These are phyloP conservation scores for Pangasianodon gigas DNA, from an alignment of 2,113 vertebrate genomes.

Conservation along the genomic window DNA sequence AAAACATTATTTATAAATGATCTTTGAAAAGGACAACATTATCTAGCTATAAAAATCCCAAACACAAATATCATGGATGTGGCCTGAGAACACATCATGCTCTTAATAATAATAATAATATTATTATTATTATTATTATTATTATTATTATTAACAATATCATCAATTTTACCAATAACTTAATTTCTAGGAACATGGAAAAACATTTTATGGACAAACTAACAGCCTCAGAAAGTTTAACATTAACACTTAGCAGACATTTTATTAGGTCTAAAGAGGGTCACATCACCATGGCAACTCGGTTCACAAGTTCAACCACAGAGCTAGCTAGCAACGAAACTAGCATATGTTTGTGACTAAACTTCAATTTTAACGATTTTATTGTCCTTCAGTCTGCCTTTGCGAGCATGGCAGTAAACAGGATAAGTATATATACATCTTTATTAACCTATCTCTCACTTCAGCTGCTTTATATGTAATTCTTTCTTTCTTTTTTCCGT, in stretches of 20 bases:
- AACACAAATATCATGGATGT: too few species aligned
- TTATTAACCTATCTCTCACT: background rate
- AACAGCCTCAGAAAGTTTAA: too few species aligned
- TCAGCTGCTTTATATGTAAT: background rate
- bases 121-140: too few species aligned
- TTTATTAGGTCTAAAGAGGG: background rate
- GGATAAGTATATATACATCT: background rate
- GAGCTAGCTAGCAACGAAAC: background rate
- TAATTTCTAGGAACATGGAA: background rate
- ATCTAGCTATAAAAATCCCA: too few species aligned
- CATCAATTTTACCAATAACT: too few species aligned
- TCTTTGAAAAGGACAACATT: background rate
- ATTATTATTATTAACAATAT: too few species aligned
- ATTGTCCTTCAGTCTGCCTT: background rate
- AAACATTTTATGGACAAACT: background rate
- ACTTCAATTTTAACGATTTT: background rate
- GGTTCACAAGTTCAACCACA: background rate
- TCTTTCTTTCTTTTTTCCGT: background rate
- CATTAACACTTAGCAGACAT: background rate
- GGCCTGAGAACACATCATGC: too few species aligned
- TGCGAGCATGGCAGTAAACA: background rate
- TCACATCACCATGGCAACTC: background rate
- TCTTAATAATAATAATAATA: too few species aligned
- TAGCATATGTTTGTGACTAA: background rate
- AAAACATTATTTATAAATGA: background rate